A percentile compares a stretch with the other conserved stretches of the same genome.
These are phyloP conservation scores for Chloroceryle inda DNA, from an alignment of 2,797 vertebrate genomes.

Conservation along the genomic window DNA sequence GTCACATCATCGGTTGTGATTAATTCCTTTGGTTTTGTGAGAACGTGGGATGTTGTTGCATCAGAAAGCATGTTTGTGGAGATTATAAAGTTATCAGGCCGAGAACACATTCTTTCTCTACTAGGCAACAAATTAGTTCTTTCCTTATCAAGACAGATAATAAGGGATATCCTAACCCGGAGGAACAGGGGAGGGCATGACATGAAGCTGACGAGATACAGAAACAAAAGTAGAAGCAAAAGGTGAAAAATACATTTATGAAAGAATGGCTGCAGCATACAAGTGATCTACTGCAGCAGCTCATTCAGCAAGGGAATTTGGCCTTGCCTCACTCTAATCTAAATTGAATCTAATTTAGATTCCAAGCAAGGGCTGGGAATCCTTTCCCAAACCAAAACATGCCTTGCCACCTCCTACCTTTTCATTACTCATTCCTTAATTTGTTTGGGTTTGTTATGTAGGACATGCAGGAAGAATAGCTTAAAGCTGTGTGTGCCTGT, in stretches of 20 bases:
- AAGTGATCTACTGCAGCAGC: neutral
- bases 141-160: neutral
- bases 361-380: constrained; percentile 61
- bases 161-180: neutral
- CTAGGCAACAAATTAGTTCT: constrained; percentile 1
- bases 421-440: constrained; percentile 72
- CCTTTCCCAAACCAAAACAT: constrained; percentile 72
- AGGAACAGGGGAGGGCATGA: neutral
- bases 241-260: neutral
- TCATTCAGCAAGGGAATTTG: constrained; percentile 33
- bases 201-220: neutral
- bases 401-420: constrained; percentile 65
- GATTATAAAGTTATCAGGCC: constrained; percentile 45
- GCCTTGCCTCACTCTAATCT: constrained; percentile 46
- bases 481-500: constrained; percentile 49
- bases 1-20: neutral
- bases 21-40: constrained; percentile 4
- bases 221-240: neutral
- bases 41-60: neutral
- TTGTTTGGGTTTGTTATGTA: constrained; percentile 77
- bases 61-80: neutral
- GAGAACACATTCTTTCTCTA: neutral
- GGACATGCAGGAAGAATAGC: constrained; percentile 66
- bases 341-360: constrained; percentile 64
- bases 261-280: neutral